These are phyloP conservation scores for Bhutanitis thaidina DNA, from an alignment of 2,888 invertebrate genomes.

Conservation along the genomic window DNA sequence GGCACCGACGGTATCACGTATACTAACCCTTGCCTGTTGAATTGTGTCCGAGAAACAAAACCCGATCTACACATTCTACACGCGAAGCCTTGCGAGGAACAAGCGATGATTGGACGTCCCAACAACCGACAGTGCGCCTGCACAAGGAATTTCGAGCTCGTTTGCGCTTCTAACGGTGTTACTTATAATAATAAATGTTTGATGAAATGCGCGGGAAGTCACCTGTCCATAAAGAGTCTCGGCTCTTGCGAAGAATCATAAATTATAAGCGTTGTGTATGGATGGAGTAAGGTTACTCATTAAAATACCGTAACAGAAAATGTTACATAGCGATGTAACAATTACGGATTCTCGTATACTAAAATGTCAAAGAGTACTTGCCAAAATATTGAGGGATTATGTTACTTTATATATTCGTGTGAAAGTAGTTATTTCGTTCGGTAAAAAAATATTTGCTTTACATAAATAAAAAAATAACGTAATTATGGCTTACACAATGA, in stretches of 20 bases:
- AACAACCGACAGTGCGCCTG: conserved; percentile 28
- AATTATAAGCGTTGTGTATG: background rate
- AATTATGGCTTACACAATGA: too few relatives aligned
- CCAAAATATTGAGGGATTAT: conserved; percentile 7
- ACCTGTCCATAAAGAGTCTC: conserved; percentile 18
- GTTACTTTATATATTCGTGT: too few relatives aligned
- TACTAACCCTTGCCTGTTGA: conserved; percentile 59
- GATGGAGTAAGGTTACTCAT: background rate
- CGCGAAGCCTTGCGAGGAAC: conserved; percentile 26
- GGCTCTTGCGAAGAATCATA: conserved; percentile 24
- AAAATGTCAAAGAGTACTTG: conserved; percentile 8
- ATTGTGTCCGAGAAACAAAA: conserved; percentile 20
- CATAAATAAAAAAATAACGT: too few relatives aligned
- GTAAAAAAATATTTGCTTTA: too few relatives aligned
- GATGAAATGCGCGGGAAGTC: conserved; percentile 62
- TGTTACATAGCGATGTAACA: background rate
- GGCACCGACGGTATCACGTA: conserved; percentile 85
- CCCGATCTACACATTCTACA: conserved; percentile 25
- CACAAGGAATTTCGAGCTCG: conserved; percentile 47
- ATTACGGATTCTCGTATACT: background rate
- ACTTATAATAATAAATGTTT: conserved; percentile 85
- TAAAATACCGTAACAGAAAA: background rate
- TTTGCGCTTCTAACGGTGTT: conserved; percentile 84
- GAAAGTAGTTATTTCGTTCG: too few relatives aligned
- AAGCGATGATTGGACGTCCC: background rate